These are phyloP conservation scores for Diplolepis rosae DNA, from an alignment of 2,888 invertebrate genomes.

Conservation along the genomic window DNA sequence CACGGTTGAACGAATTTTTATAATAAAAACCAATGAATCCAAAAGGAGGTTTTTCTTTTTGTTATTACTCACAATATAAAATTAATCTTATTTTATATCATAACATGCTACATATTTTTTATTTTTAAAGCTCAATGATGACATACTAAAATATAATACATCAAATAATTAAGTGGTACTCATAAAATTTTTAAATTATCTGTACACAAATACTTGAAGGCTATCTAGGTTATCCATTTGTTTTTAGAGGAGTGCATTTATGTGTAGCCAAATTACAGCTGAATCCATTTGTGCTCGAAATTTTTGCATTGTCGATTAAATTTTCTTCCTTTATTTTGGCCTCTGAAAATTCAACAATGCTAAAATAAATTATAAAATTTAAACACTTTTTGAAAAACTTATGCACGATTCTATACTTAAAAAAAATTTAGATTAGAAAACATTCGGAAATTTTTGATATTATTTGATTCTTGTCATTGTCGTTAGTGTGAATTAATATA, in stretches of 20 bases:
- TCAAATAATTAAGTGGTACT: not conserved
- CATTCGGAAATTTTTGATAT: too few species aligned
- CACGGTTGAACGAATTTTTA: too few species aligned
- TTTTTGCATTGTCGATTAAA: not conserved
- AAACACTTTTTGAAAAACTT: not conserved
- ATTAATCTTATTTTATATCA: too few species aligned
- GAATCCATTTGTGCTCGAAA: not conserved
- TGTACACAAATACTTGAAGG: not conserved
- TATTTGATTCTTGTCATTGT: too few species aligned
- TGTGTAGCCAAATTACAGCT: constrained; percentile 6
- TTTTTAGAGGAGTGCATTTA: not conserved
- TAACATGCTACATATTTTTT: too few species aligned
- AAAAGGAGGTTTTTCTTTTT: too few species aligned
- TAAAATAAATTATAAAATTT: not conserved
- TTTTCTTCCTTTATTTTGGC: not conserved
- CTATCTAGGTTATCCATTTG: not conserved
- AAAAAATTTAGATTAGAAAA: too few species aligned
- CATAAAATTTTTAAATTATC: not conserved
- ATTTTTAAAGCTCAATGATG: too few species aligned
- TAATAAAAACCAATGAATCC: too few species aligned
- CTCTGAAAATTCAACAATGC: not conserved
- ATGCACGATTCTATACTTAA: not conserved
- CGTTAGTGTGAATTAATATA: too few species aligned
- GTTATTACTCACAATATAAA: too few species aligned
- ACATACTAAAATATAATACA: too few species aligned